phyloP scores from a whole-genome alignment of 1,140 invertebrate genomes.

The Marisa cornuarietis region DNA sequence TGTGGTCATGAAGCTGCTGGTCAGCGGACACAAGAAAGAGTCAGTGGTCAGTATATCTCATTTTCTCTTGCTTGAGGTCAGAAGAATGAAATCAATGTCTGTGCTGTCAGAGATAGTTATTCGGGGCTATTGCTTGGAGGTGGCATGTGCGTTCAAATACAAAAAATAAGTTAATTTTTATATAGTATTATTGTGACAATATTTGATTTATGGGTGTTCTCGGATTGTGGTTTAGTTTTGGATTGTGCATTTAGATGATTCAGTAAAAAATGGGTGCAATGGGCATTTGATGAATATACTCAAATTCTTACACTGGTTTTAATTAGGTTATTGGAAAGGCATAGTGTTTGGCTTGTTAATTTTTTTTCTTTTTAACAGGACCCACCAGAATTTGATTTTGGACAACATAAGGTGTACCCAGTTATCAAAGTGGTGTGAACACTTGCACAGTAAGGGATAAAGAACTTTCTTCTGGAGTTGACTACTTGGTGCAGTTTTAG shows the following conservation, averaged over 20 bases:
- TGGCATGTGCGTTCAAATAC: background rate
- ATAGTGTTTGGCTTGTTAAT: background rate
- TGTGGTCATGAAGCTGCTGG: conserved; percentile 90
- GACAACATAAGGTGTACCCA: conserved; percentile 87
- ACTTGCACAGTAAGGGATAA: background rate
- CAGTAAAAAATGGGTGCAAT: background rate
- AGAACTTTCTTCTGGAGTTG: too few relatives aligned
- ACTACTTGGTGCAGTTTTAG: too few relatives aligned
- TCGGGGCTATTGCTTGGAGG: background rate
- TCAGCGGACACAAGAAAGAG: conserved; percentile 89
- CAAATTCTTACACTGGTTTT: background rate
- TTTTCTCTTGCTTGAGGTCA: background rate
- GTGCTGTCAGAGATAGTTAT: background rate
- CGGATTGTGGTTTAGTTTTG: background rate
- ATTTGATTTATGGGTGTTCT: background rate
- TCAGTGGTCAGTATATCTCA: conserved; percentile 67
- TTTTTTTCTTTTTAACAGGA: conserved; percentile 66
- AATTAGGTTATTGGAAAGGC: background rate
- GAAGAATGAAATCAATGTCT: background rate
- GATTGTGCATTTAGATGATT: background rate
- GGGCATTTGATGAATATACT: background rate
- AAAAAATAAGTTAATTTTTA: background rate
- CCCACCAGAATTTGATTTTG: conserved; percentile 91
- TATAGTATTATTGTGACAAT: background rate
- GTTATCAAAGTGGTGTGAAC: conserved; percentile 74